A percentile compares a stretch with the other conserved stretches of the same genome.
Conservation (phyloP, 2,888 invertebrate genomes). For the Chloromyia formosa region DNA sequence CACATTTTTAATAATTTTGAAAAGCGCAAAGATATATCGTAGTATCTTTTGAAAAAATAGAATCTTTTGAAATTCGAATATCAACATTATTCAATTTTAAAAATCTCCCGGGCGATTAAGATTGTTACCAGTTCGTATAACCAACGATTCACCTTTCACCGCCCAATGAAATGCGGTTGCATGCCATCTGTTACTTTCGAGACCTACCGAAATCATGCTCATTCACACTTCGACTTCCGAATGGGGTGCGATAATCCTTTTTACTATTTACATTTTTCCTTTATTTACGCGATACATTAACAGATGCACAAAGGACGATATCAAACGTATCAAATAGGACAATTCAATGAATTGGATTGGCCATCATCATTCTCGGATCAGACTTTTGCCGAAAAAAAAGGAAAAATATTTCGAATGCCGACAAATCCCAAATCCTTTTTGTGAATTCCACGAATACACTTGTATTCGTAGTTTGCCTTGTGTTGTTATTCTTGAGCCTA, state of each 20-base stretch:
- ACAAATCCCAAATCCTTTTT: conserved; percentile 40
- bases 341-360: background rate
- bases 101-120: too few species aligned
- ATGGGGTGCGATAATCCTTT: conserved; percentile 37
- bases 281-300: conserved; percentile 23
- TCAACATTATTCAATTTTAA: too few species aligned
- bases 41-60: too few species aligned
- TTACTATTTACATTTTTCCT: conserved; percentile 43
- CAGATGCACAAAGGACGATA: background rate
- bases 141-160: background rate
- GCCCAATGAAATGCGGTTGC: background rate
- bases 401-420: conserved; percentile 17
- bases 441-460: conserved; percentile 9
- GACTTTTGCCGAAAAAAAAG: background rate
- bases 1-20: too few species aligned
- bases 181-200: conserved; percentile 27
- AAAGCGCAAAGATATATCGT: too few species aligned
- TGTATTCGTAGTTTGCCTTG: background rate
- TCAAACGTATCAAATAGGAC: background rate
- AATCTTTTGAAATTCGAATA: too few species aligned
- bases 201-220: background rate
- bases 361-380: background rate
- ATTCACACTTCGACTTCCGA: conserved; percentile 4
- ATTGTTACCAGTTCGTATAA: too few species aligned
- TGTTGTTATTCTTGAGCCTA: conserved; percentile 14